These are phyloP conservation scores for Cydia pomonella DNA, from an alignment of 1,140 invertebrate genomes.

Conservation along the genomic window DNA sequence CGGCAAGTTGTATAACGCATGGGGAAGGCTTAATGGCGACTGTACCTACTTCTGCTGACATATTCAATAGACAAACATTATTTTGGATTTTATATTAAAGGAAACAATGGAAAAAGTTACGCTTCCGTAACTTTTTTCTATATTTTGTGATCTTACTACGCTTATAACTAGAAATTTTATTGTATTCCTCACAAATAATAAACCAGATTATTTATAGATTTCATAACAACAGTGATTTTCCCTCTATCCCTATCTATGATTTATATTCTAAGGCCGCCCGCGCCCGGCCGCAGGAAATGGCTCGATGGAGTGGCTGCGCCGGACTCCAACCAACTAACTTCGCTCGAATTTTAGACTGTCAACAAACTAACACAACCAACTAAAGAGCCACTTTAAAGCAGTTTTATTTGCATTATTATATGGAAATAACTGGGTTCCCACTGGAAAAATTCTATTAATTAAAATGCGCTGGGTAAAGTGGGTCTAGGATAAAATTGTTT, in stretches of 20 bases:
- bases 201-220: constrained; percentile 18
- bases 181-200: constrained; percentile 1
- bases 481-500: constrained; percentile 15
- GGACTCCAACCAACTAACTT: constrained; percentile 15
- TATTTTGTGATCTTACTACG: too few species aligned
- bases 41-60: too few species aligned
- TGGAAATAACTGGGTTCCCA: background rate
- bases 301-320: constrained; percentile 19
- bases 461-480: constrained; percentile 27
- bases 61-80: too few species aligned
- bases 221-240: constrained; percentile 1
- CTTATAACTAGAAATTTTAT: too few species aligned
- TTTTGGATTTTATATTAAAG: too few species aligned
- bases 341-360: constrained; percentile 27
- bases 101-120: too few species aligned
- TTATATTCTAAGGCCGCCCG: constrained; percentile 11
- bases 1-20: too few species aligned
- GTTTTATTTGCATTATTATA: constrained; percentile 32
- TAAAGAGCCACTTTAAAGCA: constrained; percentile 20
- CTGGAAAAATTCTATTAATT: constrained; percentile 20
- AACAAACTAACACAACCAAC: constrained; percentile 25
- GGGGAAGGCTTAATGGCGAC: too few species aligned
- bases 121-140: too few species aligned
- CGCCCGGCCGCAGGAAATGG: constrained; percentile 23
- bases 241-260: constrained; percentile 26